A percentile compares a stretch with the other conserved stretches of the same genome.
Conservation (phyloP, 2,797 vertebrate species). For the Syngnathus rostellatus region DNA sequence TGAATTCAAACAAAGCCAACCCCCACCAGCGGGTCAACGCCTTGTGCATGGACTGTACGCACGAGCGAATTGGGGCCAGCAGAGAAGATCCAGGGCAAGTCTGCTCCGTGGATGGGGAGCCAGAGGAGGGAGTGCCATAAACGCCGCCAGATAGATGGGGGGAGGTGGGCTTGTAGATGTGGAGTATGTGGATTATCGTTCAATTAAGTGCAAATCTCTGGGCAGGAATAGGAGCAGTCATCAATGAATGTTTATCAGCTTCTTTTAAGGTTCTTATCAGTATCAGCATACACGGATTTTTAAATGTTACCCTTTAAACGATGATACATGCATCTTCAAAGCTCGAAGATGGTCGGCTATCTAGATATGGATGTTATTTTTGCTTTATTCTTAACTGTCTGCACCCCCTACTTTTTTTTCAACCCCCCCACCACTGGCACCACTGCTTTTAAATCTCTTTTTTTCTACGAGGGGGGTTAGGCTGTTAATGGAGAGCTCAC, state of each 20-base stretch:
- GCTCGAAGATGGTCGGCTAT: background rate
- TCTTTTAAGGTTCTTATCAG: background rate
- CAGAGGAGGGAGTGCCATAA: constrained; percentile 24
- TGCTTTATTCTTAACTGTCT: background rate
- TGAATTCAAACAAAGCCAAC: constrained; percentile 48
- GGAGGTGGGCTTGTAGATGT: constrained; percentile 6
- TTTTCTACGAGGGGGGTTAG: constrained; percentile 15
- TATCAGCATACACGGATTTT: background rate
- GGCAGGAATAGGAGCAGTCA: constrained; percentile 7
- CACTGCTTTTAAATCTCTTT: constrained; percentile 34
- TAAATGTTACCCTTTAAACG: background rate
- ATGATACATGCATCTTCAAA: background rate
- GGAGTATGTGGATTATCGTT: constrained; percentile 24
- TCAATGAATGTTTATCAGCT: constrained; percentile 6
- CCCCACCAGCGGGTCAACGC: constrained; percentile 41
- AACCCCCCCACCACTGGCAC: constrained; percentile 24
- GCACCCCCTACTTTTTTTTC: background rate
- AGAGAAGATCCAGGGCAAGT: constrained; percentile 17
- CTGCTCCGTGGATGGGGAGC: constrained; percentile 16
- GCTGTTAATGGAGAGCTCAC: constrained; percentile 65
- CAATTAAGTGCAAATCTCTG: constrained; percentile 13
- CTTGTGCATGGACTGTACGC: constrained; percentile 28
- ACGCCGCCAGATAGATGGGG: constrained; percentile 33
- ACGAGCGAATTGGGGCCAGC: constrained; percentile 31
- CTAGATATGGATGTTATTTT: background rate